Percentiles rank a stretch among this genome's conserved stretches.
These are phyloP conservation scores for Microhierax caerulescens DNA, from an alignment of 2,797 vertebrate genomes.

Conservation along the genomic window DNA sequence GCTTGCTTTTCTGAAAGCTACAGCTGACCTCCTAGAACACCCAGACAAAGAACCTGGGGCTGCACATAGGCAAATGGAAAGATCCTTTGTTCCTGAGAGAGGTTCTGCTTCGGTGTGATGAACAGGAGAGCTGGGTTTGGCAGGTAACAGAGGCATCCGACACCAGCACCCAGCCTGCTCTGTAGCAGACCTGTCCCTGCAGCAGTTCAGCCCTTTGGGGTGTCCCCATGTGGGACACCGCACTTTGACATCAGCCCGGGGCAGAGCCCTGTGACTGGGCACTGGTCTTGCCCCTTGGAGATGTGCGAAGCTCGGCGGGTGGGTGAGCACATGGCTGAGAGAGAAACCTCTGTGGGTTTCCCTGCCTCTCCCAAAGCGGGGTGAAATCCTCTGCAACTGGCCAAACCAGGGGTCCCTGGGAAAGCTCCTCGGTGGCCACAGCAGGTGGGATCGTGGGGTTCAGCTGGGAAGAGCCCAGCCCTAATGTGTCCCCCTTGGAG, in stretches of 20 bases:
- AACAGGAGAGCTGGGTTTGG: neutral
- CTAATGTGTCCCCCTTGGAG: fast-evolving
- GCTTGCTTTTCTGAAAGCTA: neutral
- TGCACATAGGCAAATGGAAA: neutral
- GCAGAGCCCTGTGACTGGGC: neutral
- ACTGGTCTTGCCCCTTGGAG: fast-evolving
- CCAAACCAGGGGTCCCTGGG: neutral
- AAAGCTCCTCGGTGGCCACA: fast-evolving
- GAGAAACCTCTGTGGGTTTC: neutral
- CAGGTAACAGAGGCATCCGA: fast-evolving
- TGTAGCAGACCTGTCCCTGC: fast-evolving
- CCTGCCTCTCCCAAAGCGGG: neutral
- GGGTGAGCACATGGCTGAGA: neutral
- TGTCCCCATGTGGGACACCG: fast-evolving
- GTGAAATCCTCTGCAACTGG: neutral
- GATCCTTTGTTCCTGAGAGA: neutral
- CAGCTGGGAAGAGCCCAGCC: neutral
- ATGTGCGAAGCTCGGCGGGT: neutral
- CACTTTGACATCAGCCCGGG: fast-evolving
- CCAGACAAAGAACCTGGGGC: neutral
- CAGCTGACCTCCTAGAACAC: neutral
- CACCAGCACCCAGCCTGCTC: neutral
- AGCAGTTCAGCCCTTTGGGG: neutral
- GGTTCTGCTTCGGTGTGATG: neutral
- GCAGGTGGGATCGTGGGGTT: fast-evolving